A percentile compares a stretch with the other conserved stretches of the same genome.
Evolutionary conservation across 1,140 invertebrate species (phyloP).

Genomic region (Colletes gigas): DNA sequence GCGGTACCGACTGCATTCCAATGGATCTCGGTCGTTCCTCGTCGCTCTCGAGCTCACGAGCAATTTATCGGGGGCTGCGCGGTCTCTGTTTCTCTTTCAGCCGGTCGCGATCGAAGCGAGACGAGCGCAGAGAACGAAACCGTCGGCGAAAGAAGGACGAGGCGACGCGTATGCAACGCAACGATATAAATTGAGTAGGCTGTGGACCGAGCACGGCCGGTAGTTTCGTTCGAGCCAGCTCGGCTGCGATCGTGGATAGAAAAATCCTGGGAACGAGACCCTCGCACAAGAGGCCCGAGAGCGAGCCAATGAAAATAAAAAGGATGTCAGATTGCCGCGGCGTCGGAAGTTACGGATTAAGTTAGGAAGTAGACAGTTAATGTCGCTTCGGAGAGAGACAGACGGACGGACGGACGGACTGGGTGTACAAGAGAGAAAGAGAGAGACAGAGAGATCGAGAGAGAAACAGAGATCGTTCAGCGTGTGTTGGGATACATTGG

Average conservation of each 20-base stretch:
- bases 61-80: constrained; percentile 61
- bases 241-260: constrained; percentile 76
- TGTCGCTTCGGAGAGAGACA: constrained; percentile 70
- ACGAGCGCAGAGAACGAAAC: not conserved
- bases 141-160: not conserved
- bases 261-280: constrained; percentile 81
- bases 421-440: constrained; percentile 1
- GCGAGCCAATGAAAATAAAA: constrained; percentile 81
- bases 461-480: constrained; percentile 24
- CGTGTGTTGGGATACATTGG: constrained; percentile 20
- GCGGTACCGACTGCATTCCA: constrained; percentile 70
- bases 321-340: constrained; percentile 82
- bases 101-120: constrained; percentile 21
- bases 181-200: constrained; percentile 81
- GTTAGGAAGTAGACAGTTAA: constrained; percentile 82
- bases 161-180: constrained; percentile 68
- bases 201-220: constrained; percentile 62
- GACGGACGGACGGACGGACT: constrained; percentile 49
- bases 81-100: not conserved
- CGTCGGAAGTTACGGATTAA: constrained; percentile 82
- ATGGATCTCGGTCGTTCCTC: constrained; percentile 47
- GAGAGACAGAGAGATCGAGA: constrained; percentile 12
- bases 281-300: constrained; percentile 72
- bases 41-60: constrained; percentile 20
- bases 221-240: constrained; percentile 63